Conservation (phyloP, 2,797 vertebrate genomes). For the Falco rusticolus region DNA sequence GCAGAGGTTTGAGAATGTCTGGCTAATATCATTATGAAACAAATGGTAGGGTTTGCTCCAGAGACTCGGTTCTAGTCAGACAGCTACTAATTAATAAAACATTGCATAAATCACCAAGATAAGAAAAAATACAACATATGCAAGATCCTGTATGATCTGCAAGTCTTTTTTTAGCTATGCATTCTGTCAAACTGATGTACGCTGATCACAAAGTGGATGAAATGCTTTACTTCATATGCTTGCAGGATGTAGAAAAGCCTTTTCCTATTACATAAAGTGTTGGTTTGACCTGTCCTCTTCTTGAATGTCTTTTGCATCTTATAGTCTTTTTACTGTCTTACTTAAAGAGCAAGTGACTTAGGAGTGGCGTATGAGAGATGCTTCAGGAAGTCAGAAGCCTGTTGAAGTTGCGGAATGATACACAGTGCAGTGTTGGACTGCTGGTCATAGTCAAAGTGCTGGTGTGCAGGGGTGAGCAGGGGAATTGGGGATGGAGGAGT, state of each 20-base stretch:
- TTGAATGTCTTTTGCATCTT: neutral
- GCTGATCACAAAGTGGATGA: neutral
- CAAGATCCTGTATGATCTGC: neutral
- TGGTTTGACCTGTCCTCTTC: neutral
- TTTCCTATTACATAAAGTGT: neutral
- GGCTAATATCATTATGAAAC: neutral
- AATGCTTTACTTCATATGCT: fast-evolving
- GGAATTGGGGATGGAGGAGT: neutral
- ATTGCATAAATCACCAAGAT: neutral
- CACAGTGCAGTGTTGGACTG: neutral
- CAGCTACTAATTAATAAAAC: neutral
- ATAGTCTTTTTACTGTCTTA: fast-evolving
- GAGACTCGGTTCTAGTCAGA: neutral
- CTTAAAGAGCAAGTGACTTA: neutral
- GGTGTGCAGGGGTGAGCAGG: neutral
- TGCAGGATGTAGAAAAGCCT: neutral
- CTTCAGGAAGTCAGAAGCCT: neutral
- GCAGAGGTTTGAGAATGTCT: neutral
- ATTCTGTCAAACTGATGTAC: neutral
- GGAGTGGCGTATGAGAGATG: neutral
- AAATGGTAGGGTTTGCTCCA: neutral
- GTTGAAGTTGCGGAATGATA: neutral
- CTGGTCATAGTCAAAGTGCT: neutral
- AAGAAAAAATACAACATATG: neutral
- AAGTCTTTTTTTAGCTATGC: neutral